A percentile compares a stretch with the other conserved stretches of the same genome.
phyloP scores from a whole-genome alignment of 2,888 invertebrate species.

The Zaprionus lineosus region DNA sequence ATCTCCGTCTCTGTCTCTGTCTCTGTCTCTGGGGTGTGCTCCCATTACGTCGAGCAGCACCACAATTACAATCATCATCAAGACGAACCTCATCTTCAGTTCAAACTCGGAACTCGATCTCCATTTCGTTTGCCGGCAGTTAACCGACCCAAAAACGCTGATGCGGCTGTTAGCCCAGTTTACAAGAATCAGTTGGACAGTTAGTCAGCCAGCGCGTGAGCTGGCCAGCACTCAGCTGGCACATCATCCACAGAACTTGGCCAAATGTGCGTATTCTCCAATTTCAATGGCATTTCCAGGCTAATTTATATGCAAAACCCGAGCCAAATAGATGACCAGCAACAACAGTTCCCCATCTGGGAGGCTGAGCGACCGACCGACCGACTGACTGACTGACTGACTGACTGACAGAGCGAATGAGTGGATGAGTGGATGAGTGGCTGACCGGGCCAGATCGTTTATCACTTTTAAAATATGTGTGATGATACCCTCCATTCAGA shows the following conservation, averaged over 20 bases:
- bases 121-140: constrained; percentile 64
- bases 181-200: constrained; percentile 17
- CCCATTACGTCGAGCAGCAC: constrained; percentile 17
- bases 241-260: constrained; percentile 29
- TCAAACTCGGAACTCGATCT: constrained; percentile 37
- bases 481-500: constrained; percentile 25
- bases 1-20: not conserved
- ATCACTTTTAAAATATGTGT: constrained; percentile 58
- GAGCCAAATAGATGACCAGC: constrained; percentile 57
- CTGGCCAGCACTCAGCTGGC: constrained; percentile 19
- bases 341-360: too few species aligned
- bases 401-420: constrained; percentile 50
- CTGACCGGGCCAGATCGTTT: constrained; percentile 67
- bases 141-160: constrained; percentile 64
- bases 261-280: constrained; percentile 27
- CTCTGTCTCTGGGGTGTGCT: constrained; percentile 13
- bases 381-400: constrained; percentile 21
- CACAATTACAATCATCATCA: not conserved
- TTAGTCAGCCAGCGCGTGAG: constrained; percentile 1
- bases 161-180: constrained; percentile 66
- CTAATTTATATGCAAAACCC: constrained; percentile 73
- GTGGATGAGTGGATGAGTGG: not conserved
- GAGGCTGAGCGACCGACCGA: constrained; percentile 25
- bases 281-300: constrained; percentile 59
- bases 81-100: constrained; percentile 15